Percentiles rank a stretch among this genome's conserved stretches.
phyloP scores from a whole-genome alignment of 2,797 vertebrate species.

The Notolepis coatsorum region DNA sequence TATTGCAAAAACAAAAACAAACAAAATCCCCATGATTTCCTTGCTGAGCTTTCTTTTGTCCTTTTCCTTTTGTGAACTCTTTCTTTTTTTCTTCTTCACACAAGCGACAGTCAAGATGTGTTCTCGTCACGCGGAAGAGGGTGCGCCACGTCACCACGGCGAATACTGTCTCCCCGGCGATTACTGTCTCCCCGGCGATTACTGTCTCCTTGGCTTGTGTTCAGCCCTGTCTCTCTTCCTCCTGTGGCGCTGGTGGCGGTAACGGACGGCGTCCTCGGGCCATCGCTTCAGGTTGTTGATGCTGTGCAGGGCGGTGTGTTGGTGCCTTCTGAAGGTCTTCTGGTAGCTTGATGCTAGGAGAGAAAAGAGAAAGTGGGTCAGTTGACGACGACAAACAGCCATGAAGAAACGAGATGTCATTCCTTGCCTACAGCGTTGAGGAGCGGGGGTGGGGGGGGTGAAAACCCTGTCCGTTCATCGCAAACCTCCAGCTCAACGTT shows the following conservation, averaged over 20 bases:
- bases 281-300: conserved; percentile 83
- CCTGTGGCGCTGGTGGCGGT: conserved; percentile 86
- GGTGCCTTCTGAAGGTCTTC: conserved; percentile 90
- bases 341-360: conserved; percentile 92
- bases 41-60: conserved; percentile 58
- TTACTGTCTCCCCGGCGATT: conserved; percentile 67
- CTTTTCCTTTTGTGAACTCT: conserved; percentile 68
- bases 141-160: conserved; percentile 71
- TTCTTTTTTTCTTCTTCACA: conserved; percentile 51
- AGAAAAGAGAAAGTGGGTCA: conserved; percentile 22
- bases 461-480: no score
- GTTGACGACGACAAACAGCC: no score
- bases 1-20: conserved; percentile 45
- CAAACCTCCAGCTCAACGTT: no score
- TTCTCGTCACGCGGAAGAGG: conserved; percentile 66
- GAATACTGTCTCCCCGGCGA: not conserved
- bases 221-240: conserved; percentile 71
- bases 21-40: conserved; percentile 49
- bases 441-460: no score
- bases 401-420: no score
- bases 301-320: conserved; percentile 84
- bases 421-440: no score
- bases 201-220: conserved; percentile 84
- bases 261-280: conserved; percentile 79
- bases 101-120: conserved; percentile 27